A percentile compares a stretch with the other conserved stretches of the same genome.
phyloP scores from a whole-genome alignment of 2,888 invertebrate genomes.

The Oscheius sp. region DNA sequence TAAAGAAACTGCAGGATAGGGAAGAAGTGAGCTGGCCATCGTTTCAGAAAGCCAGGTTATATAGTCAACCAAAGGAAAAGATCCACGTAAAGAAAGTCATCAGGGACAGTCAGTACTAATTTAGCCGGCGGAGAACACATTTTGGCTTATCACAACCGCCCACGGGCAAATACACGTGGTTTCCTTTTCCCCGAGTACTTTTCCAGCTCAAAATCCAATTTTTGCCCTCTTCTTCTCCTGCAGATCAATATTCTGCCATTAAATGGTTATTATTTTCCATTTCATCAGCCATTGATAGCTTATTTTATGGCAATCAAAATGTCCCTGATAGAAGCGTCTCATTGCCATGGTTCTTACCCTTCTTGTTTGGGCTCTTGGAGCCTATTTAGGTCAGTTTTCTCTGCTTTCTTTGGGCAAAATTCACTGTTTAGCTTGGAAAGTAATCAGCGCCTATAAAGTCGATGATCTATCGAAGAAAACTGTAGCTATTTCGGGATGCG shows the following conservation, averaged over 20 bases:
- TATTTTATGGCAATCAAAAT: background rate
- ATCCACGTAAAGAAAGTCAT: background rate
- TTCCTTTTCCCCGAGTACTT: too few relatives aligned
- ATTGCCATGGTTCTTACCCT: conserved; percentile 18
- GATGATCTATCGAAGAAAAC: conserved; percentile 37
- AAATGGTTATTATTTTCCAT: background rate
- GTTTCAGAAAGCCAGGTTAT: too few relatives aligned
- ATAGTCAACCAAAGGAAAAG: too few relatives aligned
- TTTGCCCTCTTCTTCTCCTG: too few relatives aligned
- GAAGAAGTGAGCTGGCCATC: too few relatives aligned
- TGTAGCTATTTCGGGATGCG: conserved; percentile 55
- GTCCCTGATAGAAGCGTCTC: background rate
- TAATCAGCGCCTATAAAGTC: conserved; percentile 26
- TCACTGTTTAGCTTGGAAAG: conserved; percentile 35
- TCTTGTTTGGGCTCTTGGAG: background rate
- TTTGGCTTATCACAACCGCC: too few relatives aligned
- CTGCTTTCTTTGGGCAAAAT: background rate
- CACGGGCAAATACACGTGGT: too few relatives aligned
- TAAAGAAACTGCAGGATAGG: too few relatives aligned
- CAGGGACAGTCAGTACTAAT: too few relatives aligned
- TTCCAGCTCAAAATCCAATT: too few relatives aligned
- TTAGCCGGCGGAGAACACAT: too few relatives aligned
- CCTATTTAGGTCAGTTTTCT: conserved; percentile 2
- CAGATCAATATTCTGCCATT: too few relatives aligned
- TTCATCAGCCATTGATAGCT: conserved; percentile 13